Conservation (phyloP, 2,888 invertebrate genomes). For the Pristionchus exspectatus region DNA sequence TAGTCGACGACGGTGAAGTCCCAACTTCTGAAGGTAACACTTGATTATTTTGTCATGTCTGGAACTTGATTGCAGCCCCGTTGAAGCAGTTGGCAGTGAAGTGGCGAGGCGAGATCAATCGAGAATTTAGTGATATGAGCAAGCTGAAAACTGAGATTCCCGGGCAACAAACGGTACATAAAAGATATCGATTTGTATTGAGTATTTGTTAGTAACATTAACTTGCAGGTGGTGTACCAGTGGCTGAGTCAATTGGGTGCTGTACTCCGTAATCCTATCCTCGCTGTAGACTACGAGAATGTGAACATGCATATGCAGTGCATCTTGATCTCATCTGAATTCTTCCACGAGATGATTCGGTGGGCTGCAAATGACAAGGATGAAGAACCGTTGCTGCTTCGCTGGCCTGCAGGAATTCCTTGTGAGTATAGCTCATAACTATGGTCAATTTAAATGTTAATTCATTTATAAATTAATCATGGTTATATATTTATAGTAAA, state of each 20-base stretch:
- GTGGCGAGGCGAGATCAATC: neutral
- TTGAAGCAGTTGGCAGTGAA: neutral
- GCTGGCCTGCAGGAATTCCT: neutral
- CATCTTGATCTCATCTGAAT: neutral
- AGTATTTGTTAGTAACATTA: neutral
- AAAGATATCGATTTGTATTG: neutral
- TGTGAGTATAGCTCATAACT: neutral
- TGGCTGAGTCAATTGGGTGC: neutral
- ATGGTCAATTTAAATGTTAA: neutral
- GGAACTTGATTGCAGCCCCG: neutral
- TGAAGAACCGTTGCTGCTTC: neutral
- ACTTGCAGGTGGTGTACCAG: neutral
- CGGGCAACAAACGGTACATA: neutral
- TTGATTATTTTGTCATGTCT: neutral
- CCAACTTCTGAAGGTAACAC: neutral
- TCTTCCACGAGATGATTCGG: neutral
- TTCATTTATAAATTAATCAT: neutral
- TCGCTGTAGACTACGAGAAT: neutral
- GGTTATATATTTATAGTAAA: too few species aligned
- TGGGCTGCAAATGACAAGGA: neutral
- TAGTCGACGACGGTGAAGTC: neutral
- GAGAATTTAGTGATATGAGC: neutral
- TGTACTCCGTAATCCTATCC: neutral
- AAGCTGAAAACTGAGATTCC: slow-evolving; percentile 5
- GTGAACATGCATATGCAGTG: slow-evolving; percentile 22